These are phyloP conservation scores for Carettochelys insculpta DNA, from an alignment of 2,113 vertebrate species.

Conservation along the genomic window DNA sequence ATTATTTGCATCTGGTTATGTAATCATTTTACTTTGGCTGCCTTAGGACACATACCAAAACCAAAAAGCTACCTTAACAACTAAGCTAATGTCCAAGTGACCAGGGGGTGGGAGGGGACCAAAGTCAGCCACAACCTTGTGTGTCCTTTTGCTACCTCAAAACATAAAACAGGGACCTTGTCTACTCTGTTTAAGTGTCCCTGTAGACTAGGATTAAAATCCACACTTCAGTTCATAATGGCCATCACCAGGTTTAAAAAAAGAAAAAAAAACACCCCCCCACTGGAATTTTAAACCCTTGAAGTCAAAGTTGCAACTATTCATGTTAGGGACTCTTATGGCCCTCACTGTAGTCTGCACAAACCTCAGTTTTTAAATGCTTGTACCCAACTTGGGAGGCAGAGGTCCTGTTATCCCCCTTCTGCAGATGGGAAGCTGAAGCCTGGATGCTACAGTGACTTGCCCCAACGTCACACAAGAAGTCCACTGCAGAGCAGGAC, in stretches of 20 bases:
- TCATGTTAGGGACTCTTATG: rapidly evolving
- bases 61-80: conserved; percentile 19
- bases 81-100: conserved; percentile 10
- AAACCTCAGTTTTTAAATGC: rapidly evolving
- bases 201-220: background rate
- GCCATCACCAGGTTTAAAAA: background rate
- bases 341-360: background rate
- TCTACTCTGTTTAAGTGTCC: background rate
- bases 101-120: conserved; percentile 50
- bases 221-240: rapidly evolving
- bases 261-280: too few relatives aligned
- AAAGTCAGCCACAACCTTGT: background rate
- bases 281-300: too few relatives aligned
- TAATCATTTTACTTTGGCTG: conserved; percentile 64
- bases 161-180: background rate
- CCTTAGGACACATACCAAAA: conserved; percentile 48
- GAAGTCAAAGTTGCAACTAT: background rate
- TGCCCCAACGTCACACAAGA: background rate
- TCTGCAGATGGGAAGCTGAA: background rate
- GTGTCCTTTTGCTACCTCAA: background rate
- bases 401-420: background rate
- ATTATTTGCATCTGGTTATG: conserved; percentile 64
- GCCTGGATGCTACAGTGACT: background rate
- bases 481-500: background rate
- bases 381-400: background rate